phyloP scores from a whole-genome alignment of 1,140 invertebrate species.

The Lepidurus arcticus region DNA sequence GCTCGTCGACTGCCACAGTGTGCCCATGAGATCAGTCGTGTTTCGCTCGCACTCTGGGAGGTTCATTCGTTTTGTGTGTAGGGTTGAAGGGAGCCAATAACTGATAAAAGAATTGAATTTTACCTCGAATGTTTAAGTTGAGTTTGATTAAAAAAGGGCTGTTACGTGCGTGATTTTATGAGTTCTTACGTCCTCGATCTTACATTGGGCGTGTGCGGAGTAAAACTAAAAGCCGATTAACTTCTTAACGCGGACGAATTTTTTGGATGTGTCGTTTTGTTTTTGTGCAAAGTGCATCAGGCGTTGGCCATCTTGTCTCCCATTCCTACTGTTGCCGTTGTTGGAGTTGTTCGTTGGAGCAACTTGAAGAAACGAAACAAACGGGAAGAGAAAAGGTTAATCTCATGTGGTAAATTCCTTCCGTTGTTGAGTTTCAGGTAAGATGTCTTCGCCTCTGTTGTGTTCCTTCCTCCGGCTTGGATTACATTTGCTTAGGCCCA shows the following conservation, averaged over 20 bases:
- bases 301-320: not conserved
- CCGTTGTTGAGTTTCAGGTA: not conserved
- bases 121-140: too few species aligned
- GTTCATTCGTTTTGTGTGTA: not conserved
- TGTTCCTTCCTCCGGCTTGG: too few species aligned
- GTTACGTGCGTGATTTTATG: too few species aligned
- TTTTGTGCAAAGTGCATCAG: not conserved
- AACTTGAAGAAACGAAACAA: not conserved
- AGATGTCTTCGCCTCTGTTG: not conserved
- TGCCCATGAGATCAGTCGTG: not conserved
- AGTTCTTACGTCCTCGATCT: not conserved
- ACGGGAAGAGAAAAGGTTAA: not conserved
- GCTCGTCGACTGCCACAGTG: not conserved
- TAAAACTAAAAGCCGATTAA: not conserved
- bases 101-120: too few species aligned
- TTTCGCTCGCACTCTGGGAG: not conserved
- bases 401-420: not conserved
- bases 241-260: not conserved
- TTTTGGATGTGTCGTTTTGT: constrained; percentile 5
- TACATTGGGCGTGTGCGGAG: not conserved
- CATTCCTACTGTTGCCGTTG: not conserved
- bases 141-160: too few species aligned
- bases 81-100: too few species aligned
- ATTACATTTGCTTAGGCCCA: too few species aligned
- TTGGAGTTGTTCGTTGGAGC: not conserved